These are phyloP conservation scores for Rhea pennata DNA, from an alignment of 2,113 vertebrate species.

Conservation along the genomic window DNA sequence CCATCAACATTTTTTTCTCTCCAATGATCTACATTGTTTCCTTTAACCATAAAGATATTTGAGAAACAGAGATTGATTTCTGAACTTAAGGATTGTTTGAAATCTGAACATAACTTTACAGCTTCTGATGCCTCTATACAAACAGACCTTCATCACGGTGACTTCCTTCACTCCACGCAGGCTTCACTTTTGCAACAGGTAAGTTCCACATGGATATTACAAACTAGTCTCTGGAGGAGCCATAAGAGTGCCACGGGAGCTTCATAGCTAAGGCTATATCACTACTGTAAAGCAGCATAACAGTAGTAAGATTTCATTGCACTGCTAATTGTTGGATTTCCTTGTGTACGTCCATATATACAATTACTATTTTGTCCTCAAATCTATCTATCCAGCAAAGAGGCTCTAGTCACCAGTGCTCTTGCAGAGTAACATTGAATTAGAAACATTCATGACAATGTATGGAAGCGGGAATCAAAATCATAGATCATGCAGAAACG, in stretches of 20 bases:
- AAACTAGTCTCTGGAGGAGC: not conserved
- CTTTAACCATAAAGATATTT: not conserved
- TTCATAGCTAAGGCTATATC: not conserved
- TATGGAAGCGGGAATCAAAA: slow-evolving; percentile 21
- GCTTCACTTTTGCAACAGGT: not conserved
- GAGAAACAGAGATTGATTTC: not conserved
- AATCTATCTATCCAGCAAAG: not conserved
- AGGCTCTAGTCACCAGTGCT: not conserved
- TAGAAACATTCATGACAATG: not conserved
- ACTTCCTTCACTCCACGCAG: not conserved
- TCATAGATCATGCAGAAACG: not conserved
- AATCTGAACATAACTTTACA: not conserved
- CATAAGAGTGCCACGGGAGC: not conserved
- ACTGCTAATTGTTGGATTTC: not conserved
- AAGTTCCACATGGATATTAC: not conserved
- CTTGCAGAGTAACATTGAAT: not conserved
- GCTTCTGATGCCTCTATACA: not conserved
- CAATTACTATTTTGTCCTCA: slow-evolving; percentile 2
- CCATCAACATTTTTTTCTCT: fast-evolving
- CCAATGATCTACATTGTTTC: not conserved
- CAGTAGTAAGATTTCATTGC: not conserved
- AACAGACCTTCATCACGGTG: not conserved
- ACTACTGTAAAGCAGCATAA: not conserved
- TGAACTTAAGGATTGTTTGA: not conserved
- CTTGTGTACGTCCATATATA: not conserved